Conservation (phyloP, 2,113 vertebrate species). For the Pavo muticus region DNA sequence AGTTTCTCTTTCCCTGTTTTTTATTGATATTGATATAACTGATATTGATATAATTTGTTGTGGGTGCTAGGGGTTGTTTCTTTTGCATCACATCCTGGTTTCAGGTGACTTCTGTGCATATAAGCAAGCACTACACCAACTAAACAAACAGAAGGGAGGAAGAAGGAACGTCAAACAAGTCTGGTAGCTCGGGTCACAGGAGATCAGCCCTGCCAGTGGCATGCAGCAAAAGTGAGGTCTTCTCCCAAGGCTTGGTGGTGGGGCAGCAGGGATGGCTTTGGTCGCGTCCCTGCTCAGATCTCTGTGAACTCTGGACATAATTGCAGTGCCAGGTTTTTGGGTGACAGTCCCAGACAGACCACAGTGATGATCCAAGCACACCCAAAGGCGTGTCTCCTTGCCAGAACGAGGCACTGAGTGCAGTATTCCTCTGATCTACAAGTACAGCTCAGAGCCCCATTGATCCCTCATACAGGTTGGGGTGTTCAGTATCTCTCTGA, state of each 20-base stretch:
- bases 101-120: neutral
- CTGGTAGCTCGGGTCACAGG: accelerated
- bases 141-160: neutral
- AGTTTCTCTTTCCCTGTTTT: neutral
- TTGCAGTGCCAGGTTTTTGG: neutral
- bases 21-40: too few species aligned
- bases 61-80: neutral
- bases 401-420: neutral
- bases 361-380: neutral
- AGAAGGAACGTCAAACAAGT: neutral
- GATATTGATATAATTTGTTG: neutral
- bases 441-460: neutral
- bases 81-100: neutral
- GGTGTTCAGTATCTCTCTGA: neutral
- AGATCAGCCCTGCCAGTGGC: neutral
- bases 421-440: neutral
- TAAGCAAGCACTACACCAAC: neutral
- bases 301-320: neutral
- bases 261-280: neutral
- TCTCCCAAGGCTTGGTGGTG: neutral
- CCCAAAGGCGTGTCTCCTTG: neutral
- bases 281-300: neutral
- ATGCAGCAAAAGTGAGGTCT: neutral
- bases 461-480: neutral
- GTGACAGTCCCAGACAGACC: neutral